These are phyloP conservation scores for Prochilodus magdalenae DNA, from an alignment of 2,113 vertebrate species.

Conservation along the genomic window DNA sequence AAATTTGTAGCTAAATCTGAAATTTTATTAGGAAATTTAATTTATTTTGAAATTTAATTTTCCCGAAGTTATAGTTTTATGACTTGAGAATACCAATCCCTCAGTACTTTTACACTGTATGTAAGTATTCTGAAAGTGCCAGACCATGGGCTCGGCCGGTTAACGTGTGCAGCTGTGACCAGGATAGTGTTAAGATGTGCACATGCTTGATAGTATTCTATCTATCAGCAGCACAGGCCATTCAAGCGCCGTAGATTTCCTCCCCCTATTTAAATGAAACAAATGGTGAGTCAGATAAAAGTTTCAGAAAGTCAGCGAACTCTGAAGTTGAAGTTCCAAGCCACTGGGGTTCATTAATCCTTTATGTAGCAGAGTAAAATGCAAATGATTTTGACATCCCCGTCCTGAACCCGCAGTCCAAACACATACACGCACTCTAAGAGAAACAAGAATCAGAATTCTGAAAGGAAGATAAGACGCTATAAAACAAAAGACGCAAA, in stretches of 20 bases:
- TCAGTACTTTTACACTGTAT: too few species aligned
- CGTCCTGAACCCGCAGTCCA: not conserved
- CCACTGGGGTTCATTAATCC: not conserved
- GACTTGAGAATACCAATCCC: too few species aligned
- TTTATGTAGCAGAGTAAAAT: conserved; percentile 10
- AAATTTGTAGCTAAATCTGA: too few species aligned
- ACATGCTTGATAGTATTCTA: not conserved
- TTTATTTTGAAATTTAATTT: too few species aligned
- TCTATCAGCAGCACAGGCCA: not conserved
- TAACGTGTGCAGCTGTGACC: not conserved
- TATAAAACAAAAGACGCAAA: not conserved
- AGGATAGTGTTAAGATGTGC: not conserved
- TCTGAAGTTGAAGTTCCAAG: not conserved
- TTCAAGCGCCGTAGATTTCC: not conserved
- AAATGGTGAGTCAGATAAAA: conserved; percentile 14
- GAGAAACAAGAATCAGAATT: not conserved
- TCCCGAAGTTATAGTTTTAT: too few species aligned
- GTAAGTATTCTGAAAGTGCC: not conserved
- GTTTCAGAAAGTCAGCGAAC: conserved; percentile 13
- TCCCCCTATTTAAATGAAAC: not conserved
- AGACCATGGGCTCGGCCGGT: not conserved
- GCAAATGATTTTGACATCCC: conserved; percentile 6
- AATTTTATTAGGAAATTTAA: too few species aligned
- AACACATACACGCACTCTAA: not conserved
- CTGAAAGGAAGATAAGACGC: not conserved